Evolutionary conservation across 2,113 vertebrate species (phyloP).

Genomic region (Formicarius rufipectus): DNA sequence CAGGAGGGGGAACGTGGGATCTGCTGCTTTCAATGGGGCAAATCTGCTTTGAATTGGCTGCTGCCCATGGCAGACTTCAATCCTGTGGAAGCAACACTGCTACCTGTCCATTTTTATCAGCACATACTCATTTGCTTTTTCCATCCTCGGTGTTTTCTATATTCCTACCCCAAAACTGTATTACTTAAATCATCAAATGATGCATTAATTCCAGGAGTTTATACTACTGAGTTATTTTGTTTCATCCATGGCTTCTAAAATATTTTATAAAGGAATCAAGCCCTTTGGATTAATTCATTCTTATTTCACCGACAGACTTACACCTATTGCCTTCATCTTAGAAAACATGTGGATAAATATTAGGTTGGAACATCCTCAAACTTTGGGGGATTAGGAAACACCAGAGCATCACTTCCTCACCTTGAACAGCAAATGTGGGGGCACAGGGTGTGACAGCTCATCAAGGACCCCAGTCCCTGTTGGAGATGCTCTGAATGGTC

Average conservation of each 20-base stretch:
- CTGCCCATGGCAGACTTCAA: background rate
- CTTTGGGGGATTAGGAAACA: background rate
- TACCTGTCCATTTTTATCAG: background rate
- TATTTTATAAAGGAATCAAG: background rate
- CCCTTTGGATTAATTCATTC: background rate
- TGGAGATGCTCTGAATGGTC: background rate
- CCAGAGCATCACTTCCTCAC: too few relatives aligned
- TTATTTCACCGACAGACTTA: background rate
- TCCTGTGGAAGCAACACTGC: background rate
- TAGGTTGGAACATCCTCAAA: background rate
- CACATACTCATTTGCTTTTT: rapidly evolving
- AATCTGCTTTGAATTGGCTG: background rate
- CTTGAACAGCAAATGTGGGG: rapidly evolving
- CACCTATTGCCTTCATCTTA: background rate
- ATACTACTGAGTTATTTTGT: rapidly evolving
- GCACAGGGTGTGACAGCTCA: background rate
- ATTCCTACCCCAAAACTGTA: background rate
- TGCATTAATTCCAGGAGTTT: background rate
- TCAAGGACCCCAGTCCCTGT: background rate
- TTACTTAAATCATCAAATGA: background rate
- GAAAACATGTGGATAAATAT: rapidly evolving
- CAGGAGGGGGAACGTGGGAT: background rate
- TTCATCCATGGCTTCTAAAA: background rate
- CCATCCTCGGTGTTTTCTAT: background rate
- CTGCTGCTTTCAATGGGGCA: background rate